phyloP scores from a whole-genome alignment of 2,888 invertebrate species.

The Leptopilina myrica region DNA sequence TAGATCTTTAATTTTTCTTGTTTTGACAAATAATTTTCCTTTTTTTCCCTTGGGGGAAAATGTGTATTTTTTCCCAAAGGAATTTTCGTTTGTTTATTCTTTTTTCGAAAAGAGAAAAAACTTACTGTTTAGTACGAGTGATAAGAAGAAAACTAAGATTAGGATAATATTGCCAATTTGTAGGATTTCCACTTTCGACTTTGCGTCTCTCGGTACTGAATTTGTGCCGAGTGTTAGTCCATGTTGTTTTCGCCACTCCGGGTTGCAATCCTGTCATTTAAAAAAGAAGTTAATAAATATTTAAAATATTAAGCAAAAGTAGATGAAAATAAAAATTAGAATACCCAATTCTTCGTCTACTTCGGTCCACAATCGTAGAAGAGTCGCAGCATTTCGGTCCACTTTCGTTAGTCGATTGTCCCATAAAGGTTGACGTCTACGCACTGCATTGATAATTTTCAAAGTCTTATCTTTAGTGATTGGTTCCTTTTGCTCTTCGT shows the following conservation, averaged over 20 bases:
- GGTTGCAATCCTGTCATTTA: background rate
- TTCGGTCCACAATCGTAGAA: background rate
- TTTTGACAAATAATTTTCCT: no score
- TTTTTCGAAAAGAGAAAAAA: background rate
- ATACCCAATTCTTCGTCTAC: slow-evolving; percentile 28
- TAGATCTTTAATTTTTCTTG: no score
- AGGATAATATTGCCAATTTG: background rate
- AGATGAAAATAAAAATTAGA: background rate
- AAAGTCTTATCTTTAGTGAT: background rate
- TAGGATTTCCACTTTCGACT: background rate
- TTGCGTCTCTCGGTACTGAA: background rate
- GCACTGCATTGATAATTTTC: slow-evolving; percentile 21
- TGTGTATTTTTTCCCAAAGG: no score
- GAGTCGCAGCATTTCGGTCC: background rate
- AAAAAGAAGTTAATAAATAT: background rate
- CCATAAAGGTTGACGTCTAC: background rate
- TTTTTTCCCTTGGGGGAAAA: no score
- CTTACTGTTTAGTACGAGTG: slow-evolving; percentile 5
- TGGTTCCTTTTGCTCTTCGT: background rate
- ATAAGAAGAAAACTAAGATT: background rate
- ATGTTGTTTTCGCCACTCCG: background rate
- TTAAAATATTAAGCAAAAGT: background rate
- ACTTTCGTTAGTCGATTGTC: slow-evolving; percentile 10
- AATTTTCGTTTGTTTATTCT: background rate
- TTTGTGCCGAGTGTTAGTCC: background rate